Conservation (phyloP, 1,140 invertebrate species). For the Sipha flava region DNA sequence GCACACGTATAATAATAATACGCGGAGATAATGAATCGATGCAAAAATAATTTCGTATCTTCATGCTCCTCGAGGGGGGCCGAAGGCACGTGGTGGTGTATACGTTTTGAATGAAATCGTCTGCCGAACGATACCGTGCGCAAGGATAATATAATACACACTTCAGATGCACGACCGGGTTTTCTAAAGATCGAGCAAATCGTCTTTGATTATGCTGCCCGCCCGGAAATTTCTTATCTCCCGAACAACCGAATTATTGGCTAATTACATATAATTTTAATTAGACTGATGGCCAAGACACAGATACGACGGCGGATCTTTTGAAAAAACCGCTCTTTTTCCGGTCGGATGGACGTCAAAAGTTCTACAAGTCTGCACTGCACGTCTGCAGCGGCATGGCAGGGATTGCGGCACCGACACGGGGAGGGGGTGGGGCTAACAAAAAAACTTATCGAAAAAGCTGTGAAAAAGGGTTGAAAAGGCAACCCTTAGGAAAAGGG, state of each 20-base stretch:
- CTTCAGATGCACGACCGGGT: neutral
- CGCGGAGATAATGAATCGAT: neutral
- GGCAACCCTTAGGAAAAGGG: constrained; percentile 21
- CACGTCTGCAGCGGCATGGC: too few relatives aligned
- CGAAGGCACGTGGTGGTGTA: too few relatives aligned
- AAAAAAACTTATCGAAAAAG: constrained; percentile 30
- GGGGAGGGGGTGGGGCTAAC: neutral
- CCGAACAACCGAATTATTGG: constrained; percentile 5
- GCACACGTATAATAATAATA: neutral
- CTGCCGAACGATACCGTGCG: neutral
- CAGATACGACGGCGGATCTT: neutral
- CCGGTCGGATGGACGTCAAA: constrained; percentile 28
- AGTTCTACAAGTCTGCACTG: neutral
- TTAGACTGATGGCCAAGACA: constrained; percentile 17
- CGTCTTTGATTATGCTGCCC: neutral
- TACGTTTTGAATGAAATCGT: neutral
- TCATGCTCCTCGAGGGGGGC: neutral
- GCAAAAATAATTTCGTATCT: neutral
- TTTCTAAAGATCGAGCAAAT: neutral
- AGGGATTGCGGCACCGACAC: too few relatives aligned
- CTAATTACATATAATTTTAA: constrained; percentile 18
- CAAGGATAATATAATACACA: too few relatives aligned
- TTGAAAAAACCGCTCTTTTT: constrained; percentile 19
- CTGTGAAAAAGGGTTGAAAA: constrained; percentile 30
- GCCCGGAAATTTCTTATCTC: neutral